Conservation (phyloP, 1,140 invertebrate species). For the Drosophila sulfurigaster region DNA sequence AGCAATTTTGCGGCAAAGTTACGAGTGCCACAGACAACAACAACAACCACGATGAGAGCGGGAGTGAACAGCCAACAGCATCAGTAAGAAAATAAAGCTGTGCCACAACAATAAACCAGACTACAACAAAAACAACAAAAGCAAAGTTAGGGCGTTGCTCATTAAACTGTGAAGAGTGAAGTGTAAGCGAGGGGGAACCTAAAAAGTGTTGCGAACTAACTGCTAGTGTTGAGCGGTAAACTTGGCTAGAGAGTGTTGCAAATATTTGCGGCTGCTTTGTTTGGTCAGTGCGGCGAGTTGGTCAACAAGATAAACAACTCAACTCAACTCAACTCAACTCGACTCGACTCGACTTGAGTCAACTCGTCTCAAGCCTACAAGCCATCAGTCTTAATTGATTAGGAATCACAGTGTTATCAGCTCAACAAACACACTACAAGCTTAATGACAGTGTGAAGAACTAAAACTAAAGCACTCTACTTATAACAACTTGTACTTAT, state of each 20-base stretch:
- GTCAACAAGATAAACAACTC: slow-evolving; percentile 24
- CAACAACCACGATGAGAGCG: slow-evolving; percentile 24
- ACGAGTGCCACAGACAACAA: slow-evolving; percentile 71
- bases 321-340: too few relatives aligned
- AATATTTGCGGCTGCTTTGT: slow-evolving; percentile 49
- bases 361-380: slow-evolving; percentile 24
- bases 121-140: slow-evolving; percentile 26
- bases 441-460: slow-evolving; percentile 56
- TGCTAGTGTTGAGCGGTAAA: slow-evolving; percentile 30
- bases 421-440: slow-evolving; percentile 22
- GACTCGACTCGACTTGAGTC: too few relatives aligned
- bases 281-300: slow-evolving; percentile 17
- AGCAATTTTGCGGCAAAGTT: slow-evolving; percentile 84
- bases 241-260: slow-evolving; percentile 42
- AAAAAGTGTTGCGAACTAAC: slow-evolving; percentile 39
- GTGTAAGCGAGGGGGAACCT: not conserved
- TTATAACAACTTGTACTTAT: slow-evolving; percentile 18
- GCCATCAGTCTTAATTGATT: slow-evolving; percentile 44
- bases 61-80: slow-evolving; percentile 16
- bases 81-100: slow-evolving; percentile 44
- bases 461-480: slow-evolving; percentile 29
- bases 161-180: slow-evolving; percentile 27
- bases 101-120: slow-evolving; percentile 55
- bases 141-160: slow-evolving; percentile 26
- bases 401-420: slow-evolving; percentile 22